A percentile compares a stretch with the other conserved stretches of the same genome.
Conservation (phyloP, 2,888 invertebrate genomes). For the Byasa hedistus region DNA sequence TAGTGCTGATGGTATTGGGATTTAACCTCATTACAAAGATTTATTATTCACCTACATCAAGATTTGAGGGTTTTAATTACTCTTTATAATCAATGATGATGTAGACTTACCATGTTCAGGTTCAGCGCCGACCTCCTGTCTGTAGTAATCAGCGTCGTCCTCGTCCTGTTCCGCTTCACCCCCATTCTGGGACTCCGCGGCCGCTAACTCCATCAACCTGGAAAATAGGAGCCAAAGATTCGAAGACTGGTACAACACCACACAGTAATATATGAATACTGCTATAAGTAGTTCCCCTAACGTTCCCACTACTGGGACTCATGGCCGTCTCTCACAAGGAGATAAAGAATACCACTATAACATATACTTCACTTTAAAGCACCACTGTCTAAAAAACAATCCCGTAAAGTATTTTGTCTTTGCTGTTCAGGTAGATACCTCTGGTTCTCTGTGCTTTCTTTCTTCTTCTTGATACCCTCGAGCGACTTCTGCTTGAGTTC, state of each 20-base stretch:
- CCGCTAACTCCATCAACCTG: conserved; percentile 75
- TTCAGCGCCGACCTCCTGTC: conserved; percentile 92
- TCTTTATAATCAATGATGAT: neutral
- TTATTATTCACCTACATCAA: too few relatives aligned
- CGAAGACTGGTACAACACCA: neutral
- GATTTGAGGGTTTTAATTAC: too few relatives aligned
- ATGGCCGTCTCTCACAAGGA: too few relatives aligned
- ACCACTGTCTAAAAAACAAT: too few relatives aligned
- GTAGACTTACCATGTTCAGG: conserved; percentile 87
- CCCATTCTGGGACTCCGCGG: conserved; percentile 73
- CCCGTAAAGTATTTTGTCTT: too few relatives aligned
- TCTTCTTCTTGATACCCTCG: conserved; percentile 83
- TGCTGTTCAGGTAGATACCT: conserved; percentile 47
- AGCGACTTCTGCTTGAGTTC: conserved; percentile 83
- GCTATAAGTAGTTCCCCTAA: too few relatives aligned
- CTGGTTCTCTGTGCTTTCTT: conserved; percentile 68
- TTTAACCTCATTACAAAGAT: too few relatives aligned
- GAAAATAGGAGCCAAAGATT: neutral
- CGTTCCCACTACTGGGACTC: too few relatives aligned
- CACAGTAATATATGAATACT: neutral
- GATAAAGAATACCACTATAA: too few relatives aligned
- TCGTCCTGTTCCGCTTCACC: conserved; percentile 74
- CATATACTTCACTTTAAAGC: too few relatives aligned
- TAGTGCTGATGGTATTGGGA: too few relatives aligned
- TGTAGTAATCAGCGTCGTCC: conserved; percentile 90